Evolutionary conservation across 2,888 invertebrate species (phyloP), one percentile per base, ranked within the genome.

Genomic region (Oconnorella tubifera): DNA sequence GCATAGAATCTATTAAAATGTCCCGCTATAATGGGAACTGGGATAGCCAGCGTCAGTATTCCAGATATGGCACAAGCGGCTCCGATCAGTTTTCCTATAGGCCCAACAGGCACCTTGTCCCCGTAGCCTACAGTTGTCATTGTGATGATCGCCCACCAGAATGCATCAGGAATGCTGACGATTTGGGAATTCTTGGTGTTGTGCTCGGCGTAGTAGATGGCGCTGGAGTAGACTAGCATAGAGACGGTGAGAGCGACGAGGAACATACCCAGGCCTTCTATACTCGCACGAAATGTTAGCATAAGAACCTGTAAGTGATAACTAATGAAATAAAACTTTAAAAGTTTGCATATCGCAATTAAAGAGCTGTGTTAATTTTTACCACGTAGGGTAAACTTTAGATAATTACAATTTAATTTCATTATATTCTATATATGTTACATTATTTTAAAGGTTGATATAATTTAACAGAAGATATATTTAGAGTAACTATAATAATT

Each of bases 1-100:
- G 59, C 53, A 62, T 69, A 69, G 64, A 68, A 69, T 27, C 59
- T 55, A 49, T 69, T 68, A 75, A 84, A 84, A 73, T 84, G 83
- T 59, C 83, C 81, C 2, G 83, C 83, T 60, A 83, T 82, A 49
- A 84, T 82, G 0, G 83, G 84, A 25, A 83, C 83, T 4, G 83
- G 83, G 29, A 84, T 78, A 3, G 83, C 83, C 31, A 84, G 75
- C 25, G 82, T 80, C 33, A 84, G 76, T 3, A 83, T 81, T n/a
- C 84, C 84, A 51, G 81, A 80, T 51, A 84, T 69, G 23, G 81
- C 80, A 72, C 81, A 81, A 51, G 79, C 70, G 57, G 75, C 74
- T 14, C 82, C 82, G 27, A 82, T 77, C 3, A 81, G 61, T 65
- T 78, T 78, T 79, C 25, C 82, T 81, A 70, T 74, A 72, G 2